Conservation (phyloP, 2,888 invertebrate genomes). For the Pemphredon lugubris region DNA sequence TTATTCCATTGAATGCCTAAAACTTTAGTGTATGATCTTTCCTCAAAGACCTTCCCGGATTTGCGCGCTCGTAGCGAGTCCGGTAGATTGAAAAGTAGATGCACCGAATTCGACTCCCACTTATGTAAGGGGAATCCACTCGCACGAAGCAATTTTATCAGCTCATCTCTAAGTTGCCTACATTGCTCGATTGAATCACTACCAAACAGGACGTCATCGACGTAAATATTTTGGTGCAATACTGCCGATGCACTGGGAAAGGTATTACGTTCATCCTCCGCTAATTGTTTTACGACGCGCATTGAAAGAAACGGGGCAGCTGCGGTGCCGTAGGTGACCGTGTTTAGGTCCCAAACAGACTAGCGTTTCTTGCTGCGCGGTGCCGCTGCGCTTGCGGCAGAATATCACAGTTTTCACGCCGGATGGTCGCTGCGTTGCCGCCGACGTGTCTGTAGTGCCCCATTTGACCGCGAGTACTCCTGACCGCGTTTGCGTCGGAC, state of each 20-base stretch:
- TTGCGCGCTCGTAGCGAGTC: background rate
- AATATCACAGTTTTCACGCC: too few relatives aligned
- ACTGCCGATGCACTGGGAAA: background rate
- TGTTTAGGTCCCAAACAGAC: too few relatives aligned
- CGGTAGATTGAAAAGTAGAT: background rate
- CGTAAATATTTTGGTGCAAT: background rate
- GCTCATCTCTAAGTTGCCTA: too few relatives aligned
- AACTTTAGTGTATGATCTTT: background rate
- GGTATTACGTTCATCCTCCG: background rate
- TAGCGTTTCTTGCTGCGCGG: too few relatives aligned
- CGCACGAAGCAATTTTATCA: background rate
- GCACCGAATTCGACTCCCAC: background rate
- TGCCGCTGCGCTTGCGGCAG: too few relatives aligned
- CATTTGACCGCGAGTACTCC: too few relatives aligned
- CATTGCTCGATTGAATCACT: too few relatives aligned
- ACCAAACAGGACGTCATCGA: background rate
- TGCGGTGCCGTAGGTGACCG: too few relatives aligned
- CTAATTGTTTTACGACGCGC: background rate
- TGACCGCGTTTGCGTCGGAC: too few relatives aligned
- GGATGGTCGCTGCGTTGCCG: too few relatives aligned
- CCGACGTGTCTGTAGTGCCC: too few relatives aligned
- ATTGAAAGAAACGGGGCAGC: background rate
- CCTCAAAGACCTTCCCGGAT: background rate
- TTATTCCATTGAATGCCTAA: background rate
- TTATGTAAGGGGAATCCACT: background rate